Evolutionary conservation across 1,140 invertebrate species (phyloP).

Genomic region (Dendrolimus punctatus): DNA sequence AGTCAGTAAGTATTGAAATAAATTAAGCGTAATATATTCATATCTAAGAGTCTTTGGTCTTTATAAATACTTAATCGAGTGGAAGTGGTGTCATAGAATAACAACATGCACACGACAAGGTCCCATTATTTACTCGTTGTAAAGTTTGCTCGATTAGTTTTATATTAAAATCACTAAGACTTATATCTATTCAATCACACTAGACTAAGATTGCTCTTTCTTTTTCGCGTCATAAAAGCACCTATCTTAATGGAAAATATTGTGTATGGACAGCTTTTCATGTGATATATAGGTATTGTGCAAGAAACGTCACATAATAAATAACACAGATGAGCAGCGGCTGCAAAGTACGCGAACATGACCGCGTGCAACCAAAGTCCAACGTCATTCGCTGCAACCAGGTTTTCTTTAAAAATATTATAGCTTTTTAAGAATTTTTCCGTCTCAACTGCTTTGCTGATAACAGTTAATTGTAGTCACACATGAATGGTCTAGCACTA

Average conservation of each 20-base stretch:
- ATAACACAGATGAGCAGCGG: too few species aligned
- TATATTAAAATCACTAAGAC: conserved; percentile 18
- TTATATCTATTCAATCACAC: conserved; percentile 22
- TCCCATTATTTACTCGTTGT: conserved; percentile 50
- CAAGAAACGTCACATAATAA: conserved; percentile 8
- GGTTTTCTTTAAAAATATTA: too few species aligned
- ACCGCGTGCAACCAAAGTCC: too few species aligned
- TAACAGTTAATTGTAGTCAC: too few species aligned
- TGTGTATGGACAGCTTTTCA: conserved; percentile 24
- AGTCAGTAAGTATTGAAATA: conserved; percentile 32
- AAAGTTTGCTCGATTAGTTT: conserved; percentile 34
- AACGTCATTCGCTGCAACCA: too few species aligned
- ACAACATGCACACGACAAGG: conserved; percentile 1
- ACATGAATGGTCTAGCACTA: too few species aligned
- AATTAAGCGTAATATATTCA: conserved; percentile 30
- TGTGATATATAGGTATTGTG: conserved; percentile 17
- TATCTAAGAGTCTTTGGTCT: conserved; percentile 35
- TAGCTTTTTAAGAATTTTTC: too few species aligned
- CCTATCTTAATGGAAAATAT: conserved; percentile 25
- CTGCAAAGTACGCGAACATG: too few species aligned
- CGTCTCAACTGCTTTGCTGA: too few species aligned
- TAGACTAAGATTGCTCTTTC: conserved; percentile 31
- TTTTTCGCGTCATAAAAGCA: conserved; percentile 25
- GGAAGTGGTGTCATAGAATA: conserved; percentile 20
- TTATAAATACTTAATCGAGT: conserved; percentile 30